Evolutionary conservation across 2,888 invertebrate genomes (phyloP).

Genomic region (Tupiocoris notatus): DNA sequence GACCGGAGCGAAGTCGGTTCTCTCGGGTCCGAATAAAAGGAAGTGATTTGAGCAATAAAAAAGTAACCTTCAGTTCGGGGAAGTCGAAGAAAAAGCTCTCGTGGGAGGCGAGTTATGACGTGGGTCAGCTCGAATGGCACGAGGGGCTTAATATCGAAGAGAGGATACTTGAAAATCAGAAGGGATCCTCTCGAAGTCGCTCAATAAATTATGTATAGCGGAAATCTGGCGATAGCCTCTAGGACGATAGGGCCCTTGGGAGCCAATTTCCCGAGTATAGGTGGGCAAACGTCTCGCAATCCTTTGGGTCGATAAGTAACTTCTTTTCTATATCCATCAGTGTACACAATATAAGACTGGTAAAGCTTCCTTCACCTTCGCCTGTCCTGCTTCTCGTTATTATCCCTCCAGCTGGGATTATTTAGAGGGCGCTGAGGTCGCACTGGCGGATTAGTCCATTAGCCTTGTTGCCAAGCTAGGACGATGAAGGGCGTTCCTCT

Average conservation of each 20-base stretch:
- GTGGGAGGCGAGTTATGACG: neutral
- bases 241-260: conserved; percentile 40
- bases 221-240: conserved; percentile 20
- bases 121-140: neutral
- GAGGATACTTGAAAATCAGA: conserved; percentile 19
- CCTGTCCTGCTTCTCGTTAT: neutral
- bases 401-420: conserved; percentile 37
- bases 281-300: neutral
- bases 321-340: conserved; percentile 47
- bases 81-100: neutral
- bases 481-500: too few species aligned
- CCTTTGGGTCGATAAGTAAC: conserved; percentile 39
- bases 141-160: neutral
- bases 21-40: neutral
- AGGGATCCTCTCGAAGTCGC: conserved; percentile 10
- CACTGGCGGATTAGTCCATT: conserved; percentile 43
- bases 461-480: conserved; percentile 24
- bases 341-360: conserved; percentile 46
- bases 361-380: conserved; percentile 41
- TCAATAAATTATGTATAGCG: conserved; percentile 6
- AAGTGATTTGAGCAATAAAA: neutral
- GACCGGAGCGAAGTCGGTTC: too few species aligned
- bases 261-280: conserved; percentile 25
- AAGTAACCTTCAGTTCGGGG: neutral
- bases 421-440: conserved; percentile 38